A percentile compares a stretch with the other conserved stretches of the same genome.
Conservation (phyloP, 2,888 invertebrate species). For the Candidula unifasciata region DNA sequence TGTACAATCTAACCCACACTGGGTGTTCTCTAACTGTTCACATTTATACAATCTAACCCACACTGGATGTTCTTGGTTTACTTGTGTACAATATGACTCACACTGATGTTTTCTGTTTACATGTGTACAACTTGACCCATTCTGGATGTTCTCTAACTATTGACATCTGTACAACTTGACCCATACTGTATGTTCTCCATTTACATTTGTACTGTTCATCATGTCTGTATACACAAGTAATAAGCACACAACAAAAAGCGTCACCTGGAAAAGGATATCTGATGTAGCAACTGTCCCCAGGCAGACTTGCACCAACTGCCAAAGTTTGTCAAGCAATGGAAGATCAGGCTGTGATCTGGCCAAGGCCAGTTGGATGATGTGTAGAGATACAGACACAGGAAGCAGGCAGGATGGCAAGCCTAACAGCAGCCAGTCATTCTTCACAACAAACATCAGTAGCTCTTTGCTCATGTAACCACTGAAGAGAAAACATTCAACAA, state of each 20-base stretch:
- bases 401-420: conserved; percentile 10
- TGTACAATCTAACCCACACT: no score
- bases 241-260: no score
- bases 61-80: no score
- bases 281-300: background rate
- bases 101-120: no score
- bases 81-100: no score
- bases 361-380: conserved; percentile 15
- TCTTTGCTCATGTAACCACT: conserved; percentile 10
- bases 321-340: background rate
- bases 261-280: background rate
- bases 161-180: no score
- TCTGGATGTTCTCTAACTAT: no score
- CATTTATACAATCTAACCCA: no score
- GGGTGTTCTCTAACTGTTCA: no score
- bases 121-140: no score
- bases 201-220: background rate
- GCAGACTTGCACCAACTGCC: background rate
- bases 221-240: background rate
- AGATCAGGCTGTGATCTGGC: background rate
- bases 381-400: conserved; percentile 13
- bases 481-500: background rate
- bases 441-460: conserved; percentile 24
- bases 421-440: conserved; percentile 7
- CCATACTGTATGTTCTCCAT: no score